Conservation (phyloP, 2,888 invertebrate genomes). For the Tetragnatha montana region DNA sequence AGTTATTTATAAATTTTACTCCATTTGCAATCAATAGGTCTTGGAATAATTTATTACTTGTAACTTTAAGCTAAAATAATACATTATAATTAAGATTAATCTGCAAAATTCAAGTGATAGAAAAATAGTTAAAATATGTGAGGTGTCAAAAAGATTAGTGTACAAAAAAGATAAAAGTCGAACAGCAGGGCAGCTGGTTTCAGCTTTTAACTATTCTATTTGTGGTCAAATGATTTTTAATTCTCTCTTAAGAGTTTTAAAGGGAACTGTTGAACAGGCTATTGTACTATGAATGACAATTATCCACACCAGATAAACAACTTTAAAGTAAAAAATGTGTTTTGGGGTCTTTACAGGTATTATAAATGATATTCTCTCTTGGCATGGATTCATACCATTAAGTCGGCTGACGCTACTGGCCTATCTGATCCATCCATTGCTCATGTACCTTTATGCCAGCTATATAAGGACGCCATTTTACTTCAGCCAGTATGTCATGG, state of each 20-base stretch:
- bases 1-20: neutral
- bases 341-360: constrained; percentile 33
- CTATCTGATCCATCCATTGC: constrained; percentile 68
- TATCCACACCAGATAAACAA: no score
- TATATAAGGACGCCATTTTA: constrained; percentile 67
- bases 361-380: constrained; percentile 65
- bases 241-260: neutral
- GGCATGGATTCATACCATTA: constrained; percentile 69
- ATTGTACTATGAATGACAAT: no score
- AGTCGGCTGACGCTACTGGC: constrained; percentile 67
- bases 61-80: neutral
- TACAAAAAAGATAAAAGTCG: no score
- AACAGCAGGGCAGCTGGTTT: no score
- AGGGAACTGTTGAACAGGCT: no score
- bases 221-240: neutral
- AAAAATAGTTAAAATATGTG: neutral
- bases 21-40: neutral
- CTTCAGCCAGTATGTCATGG: constrained; percentile 70
- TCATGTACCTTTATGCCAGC: constrained; percentile 70
- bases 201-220: no score
- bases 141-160: no score
- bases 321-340: no score
- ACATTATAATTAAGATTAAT: neutral
- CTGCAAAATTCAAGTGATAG: neutral
- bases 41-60: neutral